Evolutionary conservation across 2,797 vertebrate species (phyloP).

Genomic region (Schizopygopsis pylzovi): DNA sequence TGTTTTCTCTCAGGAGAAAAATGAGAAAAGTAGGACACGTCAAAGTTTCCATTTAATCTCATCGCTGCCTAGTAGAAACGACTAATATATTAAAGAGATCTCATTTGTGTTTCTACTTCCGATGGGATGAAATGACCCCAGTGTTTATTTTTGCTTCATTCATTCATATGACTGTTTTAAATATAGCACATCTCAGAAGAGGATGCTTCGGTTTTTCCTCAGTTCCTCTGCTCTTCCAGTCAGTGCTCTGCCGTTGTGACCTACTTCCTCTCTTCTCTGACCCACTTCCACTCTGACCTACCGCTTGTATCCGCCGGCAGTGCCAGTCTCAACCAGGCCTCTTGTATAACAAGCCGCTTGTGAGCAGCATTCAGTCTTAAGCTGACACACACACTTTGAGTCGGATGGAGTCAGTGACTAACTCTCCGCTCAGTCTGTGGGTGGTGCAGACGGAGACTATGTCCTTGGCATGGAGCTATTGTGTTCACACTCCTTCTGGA

Average conservation of each 20-base stretch:
- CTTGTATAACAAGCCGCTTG: constrained; percentile 36
- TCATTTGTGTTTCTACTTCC: constrained; percentile 1
- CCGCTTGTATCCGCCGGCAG: constrained; percentile 16
- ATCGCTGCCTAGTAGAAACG: constrained; percentile 4
- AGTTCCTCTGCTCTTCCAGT: constrained; percentile 38
- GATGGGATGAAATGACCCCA: background rate
- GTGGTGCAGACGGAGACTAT: constrained; percentile 49
- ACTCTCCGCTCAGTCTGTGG: constrained; percentile 38
- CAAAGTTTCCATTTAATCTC: background rate
- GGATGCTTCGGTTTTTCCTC: background rate
- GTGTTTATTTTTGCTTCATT: background rate
- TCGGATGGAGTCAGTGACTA: constrained; percentile 17
- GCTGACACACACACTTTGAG: background rate
- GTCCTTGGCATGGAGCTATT: constrained; percentile 56
- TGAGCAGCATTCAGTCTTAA: constrained; percentile 7
- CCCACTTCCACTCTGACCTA: constrained; percentile 63
- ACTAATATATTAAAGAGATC: background rate
- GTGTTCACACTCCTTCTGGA: constrained; percentile 49
- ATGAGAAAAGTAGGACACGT: background rate
- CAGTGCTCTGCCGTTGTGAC: constrained; percentile 64
- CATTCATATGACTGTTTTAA: constrained; percentile 11
- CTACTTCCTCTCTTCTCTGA: constrained; percentile 69
- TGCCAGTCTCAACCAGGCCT: constrained; percentile 38
- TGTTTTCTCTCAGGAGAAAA: background rate
- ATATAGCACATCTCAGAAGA: constrained; percentile 12